phyloP scores from a whole-genome alignment of 1,140 invertebrate species.

The Pectinophora gossypiella region DNA sequence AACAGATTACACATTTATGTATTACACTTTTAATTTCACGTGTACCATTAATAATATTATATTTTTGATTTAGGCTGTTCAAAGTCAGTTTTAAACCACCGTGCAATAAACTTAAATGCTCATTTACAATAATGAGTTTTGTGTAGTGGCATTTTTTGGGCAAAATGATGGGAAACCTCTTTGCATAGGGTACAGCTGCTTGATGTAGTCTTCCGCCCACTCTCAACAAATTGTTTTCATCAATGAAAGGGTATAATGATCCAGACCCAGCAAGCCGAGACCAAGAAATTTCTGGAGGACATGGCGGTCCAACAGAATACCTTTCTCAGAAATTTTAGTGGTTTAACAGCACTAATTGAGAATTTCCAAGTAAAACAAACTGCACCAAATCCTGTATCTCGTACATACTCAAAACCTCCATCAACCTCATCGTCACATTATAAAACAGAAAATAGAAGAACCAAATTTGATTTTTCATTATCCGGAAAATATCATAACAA shows the following conservation, averaged over 20 bases:
- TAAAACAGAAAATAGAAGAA: too few species aligned
- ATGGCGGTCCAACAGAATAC: too few species aligned
- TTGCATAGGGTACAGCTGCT: conserved; percentile 13
- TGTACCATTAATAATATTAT: conserved; percentile 10
- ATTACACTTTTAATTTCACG: conserved; percentile 16
- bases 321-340: too few species aligned
- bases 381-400: too few species aligned
- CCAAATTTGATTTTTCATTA: too few species aligned
- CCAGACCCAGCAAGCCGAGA: too few species aligned
- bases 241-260: conserved; percentile 9
- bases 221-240: conserved; percentile 15
- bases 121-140: conserved; percentile 21
- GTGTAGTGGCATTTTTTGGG: conserved; percentile 18
- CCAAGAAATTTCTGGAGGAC: too few species aligned
- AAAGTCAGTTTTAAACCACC: conserved; percentile 22
- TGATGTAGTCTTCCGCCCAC: conserved; percentile 27
- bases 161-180: conserved; percentile 29
- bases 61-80: conserved; percentile 12
- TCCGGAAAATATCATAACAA: too few species aligned
- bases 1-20: conserved; percentile 29
- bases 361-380: too few species aligned
- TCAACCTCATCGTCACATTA: too few species aligned
- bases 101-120: conserved; percentile 27
- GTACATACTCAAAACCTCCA: too few species aligned
- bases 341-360: too few species aligned